Percentiles rank a stretch among this genome's conserved stretches.
These are phyloP conservation scores for Rattus rattus DNA, from an alignment of 2,113 vertebrate species.

Conservation along the genomic window DNA sequence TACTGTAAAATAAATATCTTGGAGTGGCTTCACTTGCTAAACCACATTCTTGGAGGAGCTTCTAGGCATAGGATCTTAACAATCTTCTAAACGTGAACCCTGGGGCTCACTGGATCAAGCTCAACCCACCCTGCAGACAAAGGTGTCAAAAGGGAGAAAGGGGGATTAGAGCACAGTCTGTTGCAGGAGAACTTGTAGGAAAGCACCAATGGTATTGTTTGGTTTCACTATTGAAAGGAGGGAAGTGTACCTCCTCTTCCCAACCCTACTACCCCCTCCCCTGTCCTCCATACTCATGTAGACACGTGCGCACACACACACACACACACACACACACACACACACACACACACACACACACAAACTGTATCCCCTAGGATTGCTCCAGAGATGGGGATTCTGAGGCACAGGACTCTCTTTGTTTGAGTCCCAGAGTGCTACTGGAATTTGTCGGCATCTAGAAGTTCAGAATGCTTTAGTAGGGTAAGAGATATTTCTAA, in stretches of 20 bases:
- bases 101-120: not conserved
- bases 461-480: not conserved
- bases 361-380: accelerated
- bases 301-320: too few relatives aligned
- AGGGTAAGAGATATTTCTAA: not conserved
- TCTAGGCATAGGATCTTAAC: too few relatives aligned
- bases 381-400: accelerated
- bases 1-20: too few relatives aligned
- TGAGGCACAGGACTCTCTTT: not conserved
- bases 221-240: not conserved
- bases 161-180: too few relatives aligned
- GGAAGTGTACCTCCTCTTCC: too few relatives aligned
- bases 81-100: accelerated
- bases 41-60: not conserved
- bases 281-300: too few relatives aligned
- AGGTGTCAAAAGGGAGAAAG: not conserved
- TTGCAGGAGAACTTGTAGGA: accelerated
- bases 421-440: not conserved
- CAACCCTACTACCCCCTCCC: too few relatives aligned
- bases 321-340: too few relatives aligned
- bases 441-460: not conserved
- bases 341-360: too few relatives aligned
- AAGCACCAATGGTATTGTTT: accelerated
- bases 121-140: not conserved
- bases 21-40: not conserved